Conservation (phyloP, 92 coral and sea anemone species). For the Galaxea fascicularis region DNA sequence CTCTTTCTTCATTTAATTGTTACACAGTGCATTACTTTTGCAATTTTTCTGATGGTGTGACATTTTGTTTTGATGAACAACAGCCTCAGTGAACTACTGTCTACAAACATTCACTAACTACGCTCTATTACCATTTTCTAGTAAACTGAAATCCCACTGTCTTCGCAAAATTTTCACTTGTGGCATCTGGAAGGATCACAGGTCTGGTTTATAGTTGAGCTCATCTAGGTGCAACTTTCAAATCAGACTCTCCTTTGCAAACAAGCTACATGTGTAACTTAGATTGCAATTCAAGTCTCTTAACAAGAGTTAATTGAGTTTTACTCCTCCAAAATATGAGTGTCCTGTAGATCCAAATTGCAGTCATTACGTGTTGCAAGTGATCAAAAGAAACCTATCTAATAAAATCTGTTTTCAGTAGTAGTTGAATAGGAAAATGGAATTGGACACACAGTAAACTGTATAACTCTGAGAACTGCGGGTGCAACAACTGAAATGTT, state of each 20-base stretch:
- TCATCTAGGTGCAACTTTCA: conserved; percentile 46
- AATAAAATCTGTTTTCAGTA: no score
- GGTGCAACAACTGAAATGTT: not conserved
- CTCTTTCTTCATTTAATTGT: not conserved
- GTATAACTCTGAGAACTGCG: not conserved
- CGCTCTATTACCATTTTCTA: conserved; percentile 50
- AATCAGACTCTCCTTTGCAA: conserved; percentile 56
- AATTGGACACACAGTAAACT: not conserved
- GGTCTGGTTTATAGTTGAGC: conserved; percentile 50
- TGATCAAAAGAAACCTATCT: no score
- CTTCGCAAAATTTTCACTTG: conserved; percentile 58
- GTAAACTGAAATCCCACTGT: conserved; percentile 46
- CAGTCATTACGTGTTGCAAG: no score
- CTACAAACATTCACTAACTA: conserved; percentile 26
- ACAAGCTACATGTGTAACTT: conserved; percentile 41
- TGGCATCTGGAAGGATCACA: conserved; percentile 59
- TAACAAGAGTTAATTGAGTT: no score
- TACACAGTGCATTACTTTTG: not conserved
- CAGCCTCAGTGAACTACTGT: not conserved
- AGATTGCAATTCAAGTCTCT: not conserved
- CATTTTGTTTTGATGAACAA: not conserved
- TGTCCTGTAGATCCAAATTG: not conserved
- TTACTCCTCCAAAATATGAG: not conserved
- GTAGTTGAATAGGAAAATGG: not conserved
- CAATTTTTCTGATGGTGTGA: not conserved